Evolutionary conservation across 2,113 vertebrate genomes (phyloP), one percentile per base, ranked within the genome.

Genomic region (Vulpes lagopus): DNA sequence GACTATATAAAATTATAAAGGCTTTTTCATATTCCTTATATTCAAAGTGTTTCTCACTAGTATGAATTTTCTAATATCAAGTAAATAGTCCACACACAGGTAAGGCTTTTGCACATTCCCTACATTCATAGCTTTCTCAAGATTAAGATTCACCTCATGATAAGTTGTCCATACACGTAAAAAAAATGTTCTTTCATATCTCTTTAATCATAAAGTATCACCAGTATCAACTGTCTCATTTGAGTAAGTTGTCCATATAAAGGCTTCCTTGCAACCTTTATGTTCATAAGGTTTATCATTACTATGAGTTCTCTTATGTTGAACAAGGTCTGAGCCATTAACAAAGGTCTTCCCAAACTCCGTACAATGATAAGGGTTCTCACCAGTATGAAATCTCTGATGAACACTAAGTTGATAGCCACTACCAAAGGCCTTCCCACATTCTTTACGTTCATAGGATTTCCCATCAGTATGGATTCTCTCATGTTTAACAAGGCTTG

Each of bases 401-500:
- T 95, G 90, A 83, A 69, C 60, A 23, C 25, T 67, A 78, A 96
- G 76, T 69, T 82, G 88, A 95, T 7, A 85, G 51, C 23, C 80
- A 78, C 30, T 76, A 88, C 30, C 12, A 27, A 94, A 93, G 15
- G 59, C 11, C 15, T 95, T 86, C 59, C 91, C 74, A 91, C 65
- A 91, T 16, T 90, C 57, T 65, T 86, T 82, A 95, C 91, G 86
- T n/a, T 74, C 64, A 87, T 43, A 86, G 60, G 65, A 8, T 38
- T 91, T 93, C 86, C 94, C 85, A 49, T 55, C 62, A 49, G 38
- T 84, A 57, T 96, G 96, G 27, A 55, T 12, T 92, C 43, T 84
- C 71, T 96, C 84, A 57, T 95, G 93, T 88, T 95, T 89, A 79
- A 83, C 43, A 49, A 96, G 84, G 78, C 84, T 96, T 79, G 96